Conservation (phyloP, 2,888 invertebrate species). For the Rhagophthalmus giganteus region DNA sequence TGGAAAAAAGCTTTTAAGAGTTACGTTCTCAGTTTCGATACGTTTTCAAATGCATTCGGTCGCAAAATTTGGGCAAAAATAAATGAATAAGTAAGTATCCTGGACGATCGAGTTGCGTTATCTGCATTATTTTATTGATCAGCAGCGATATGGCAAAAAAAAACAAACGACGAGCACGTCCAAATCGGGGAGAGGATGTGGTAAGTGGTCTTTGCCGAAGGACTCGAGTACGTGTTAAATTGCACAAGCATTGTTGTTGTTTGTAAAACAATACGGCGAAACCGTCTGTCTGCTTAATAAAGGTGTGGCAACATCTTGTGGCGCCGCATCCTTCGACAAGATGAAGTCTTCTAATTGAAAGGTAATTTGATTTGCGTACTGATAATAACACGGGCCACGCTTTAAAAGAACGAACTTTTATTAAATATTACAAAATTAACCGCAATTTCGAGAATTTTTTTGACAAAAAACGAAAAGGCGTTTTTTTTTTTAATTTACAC, state of each 20-base stretch:
- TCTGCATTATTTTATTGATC: too few species aligned
- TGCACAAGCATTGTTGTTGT: conserved; percentile 20
- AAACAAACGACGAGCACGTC: too few species aligned
- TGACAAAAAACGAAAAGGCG: too few species aligned
- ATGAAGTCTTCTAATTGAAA: background rate
- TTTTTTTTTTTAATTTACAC: too few species aligned
- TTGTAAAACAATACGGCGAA: conserved; percentile 22
- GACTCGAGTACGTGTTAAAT: conserved; percentile 20
- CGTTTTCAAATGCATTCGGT: too few species aligned
- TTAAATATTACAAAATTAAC: conserved; percentile 1
- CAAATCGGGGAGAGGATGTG: conserved; percentile 22
- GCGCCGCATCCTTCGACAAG: conserved; percentile 9
- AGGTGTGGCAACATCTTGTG: conserved; percentile 17
- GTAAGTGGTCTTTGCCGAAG: conserved; percentile 8
- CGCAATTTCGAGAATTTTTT: too few species aligned
- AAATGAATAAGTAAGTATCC: too few species aligned
- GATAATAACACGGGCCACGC: background rate
- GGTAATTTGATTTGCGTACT: background rate
- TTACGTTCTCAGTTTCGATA: too few species aligned
- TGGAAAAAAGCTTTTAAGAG: too few species aligned
- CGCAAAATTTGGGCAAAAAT: too few species aligned
- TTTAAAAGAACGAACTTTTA: background rate
- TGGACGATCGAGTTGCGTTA: too few species aligned
- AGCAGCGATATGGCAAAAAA: too few species aligned
- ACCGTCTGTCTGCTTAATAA: conserved; percentile 15